Percentiles rank a stretch among this genome's conserved stretches.
Evolutionary conservation across 2,888 invertebrate genomes (phyloP).

Genomic region (Trachelus tabidus): DNA sequence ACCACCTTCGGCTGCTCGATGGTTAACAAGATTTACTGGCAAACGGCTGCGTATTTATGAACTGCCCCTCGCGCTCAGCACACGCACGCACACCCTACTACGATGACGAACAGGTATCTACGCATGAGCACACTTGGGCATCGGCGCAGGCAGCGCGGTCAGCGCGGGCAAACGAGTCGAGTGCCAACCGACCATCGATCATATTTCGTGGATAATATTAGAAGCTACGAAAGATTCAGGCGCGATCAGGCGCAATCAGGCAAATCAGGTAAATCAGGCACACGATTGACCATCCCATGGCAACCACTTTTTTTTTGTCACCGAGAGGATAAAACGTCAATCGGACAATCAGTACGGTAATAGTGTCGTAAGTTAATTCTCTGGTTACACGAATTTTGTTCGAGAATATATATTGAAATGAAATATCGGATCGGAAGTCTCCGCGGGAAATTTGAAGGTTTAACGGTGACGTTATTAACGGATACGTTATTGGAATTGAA

Average conservation of each 20-base stretch:
- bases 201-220: slow-evolving; percentile 58
- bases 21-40: slow-evolving; percentile 65
- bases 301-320: slow-evolving; percentile 19
- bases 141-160: too few species aligned
- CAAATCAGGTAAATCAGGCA: too few species aligned
- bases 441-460: too few species aligned
- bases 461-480: not conserved
- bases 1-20: slow-evolving; percentile 56
- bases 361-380: too few species aligned
- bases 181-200: slow-evolving; percentile 61
- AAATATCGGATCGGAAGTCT: too few species aligned
- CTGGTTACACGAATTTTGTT: too few species aligned
- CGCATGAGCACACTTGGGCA: not conserved
- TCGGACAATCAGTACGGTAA: too few species aligned
- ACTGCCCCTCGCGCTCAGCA: slow-evolving; percentile 49
- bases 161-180: slow-evolving; percentile 41
- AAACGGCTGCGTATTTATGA: slow-evolving; percentile 63
- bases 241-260: slow-evolving; percentile 5
- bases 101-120: slow-evolving; percentile 24
- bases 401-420: too few species aligned
- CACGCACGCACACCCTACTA: slow-evolving; percentile 25
- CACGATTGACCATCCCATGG: slow-evolving; percentile 49
- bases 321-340: too few species aligned
- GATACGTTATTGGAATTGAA: too few species aligned
- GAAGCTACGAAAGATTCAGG: slow-evolving; percentile 61